Evolutionary conservation across 2,888 invertebrate species (phyloP), one percentile per base, ranked within the genome.

Genomic region (Gymnoscelis rufifasciata): DNA sequence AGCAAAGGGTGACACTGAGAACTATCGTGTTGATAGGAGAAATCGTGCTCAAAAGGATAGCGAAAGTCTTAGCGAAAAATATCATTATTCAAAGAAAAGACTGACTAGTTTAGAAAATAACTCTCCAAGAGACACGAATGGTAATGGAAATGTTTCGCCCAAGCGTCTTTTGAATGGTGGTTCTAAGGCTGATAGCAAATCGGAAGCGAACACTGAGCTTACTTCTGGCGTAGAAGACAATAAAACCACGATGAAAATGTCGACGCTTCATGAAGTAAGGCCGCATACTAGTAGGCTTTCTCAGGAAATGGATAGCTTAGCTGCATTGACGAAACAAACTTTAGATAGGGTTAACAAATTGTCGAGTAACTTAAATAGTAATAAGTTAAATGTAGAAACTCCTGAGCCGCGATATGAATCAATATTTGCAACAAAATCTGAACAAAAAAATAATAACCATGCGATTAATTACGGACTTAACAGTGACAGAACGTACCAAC

Each of bases 271-370:
- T 47, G 86, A 84, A 79, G 75, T 84, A 56, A 78, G 82, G 71
- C 77, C 83, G 56, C 86, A 83, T 59, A 57, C 77, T 24, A 71
- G 70, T 64, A 75, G 88, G 72, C 80, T 88, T 68, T 87, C 88
- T 42, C 90, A 90, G 61, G 89, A 90, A 69, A 90, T 92, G 84
- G 92, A 92, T 61, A 91, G 90, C 65, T 80, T 92, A 71, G 90
- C 91, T 53, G 91, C 90, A 26, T 83, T 92, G 62, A 92, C 92
- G 41, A 90, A 90, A 74, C 91, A 92, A 65, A 91, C 92, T 35
- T 88, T 92, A 82, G 92, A 91, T 72, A 90, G 91, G 68, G 91
- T 92, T 64, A 92, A 92, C 74, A 89, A 89, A 79, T 88, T 92
- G 68, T 84, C 89, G 54, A 89, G 78, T 79, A 90, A 89, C 78